Conservation (phyloP, 2,113 vertebrate species). For the Ovis canadensis region DNA sequence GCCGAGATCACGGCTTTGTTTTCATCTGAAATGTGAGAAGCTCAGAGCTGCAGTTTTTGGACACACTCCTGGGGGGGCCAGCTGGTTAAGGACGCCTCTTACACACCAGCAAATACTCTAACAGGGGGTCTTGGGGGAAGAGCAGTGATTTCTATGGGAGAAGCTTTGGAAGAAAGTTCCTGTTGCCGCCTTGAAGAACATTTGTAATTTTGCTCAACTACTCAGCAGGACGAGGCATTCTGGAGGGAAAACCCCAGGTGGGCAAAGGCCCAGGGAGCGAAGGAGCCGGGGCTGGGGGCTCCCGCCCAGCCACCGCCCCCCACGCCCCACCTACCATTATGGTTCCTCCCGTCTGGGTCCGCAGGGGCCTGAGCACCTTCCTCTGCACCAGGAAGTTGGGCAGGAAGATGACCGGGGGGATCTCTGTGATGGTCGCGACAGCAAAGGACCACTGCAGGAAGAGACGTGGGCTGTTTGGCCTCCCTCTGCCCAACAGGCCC, state of each 20-base stretch:
- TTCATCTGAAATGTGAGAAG: neutral
- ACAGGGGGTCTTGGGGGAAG: accelerated
- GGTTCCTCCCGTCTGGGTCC: conserved; percentile 95
- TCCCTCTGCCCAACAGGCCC: neutral
- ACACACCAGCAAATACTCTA: neutral
- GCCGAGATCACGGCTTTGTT: neutral
- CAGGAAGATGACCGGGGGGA: conserved; percentile 92
- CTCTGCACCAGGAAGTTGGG: conserved; percentile 96
- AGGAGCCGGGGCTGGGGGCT: neutral
- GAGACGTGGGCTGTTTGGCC: neutral
- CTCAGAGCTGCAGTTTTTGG: neutral
- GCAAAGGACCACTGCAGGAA: conserved; percentile 90
- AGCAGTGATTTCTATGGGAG: neutral
- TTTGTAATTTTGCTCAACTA: neutral
- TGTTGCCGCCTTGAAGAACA: neutral
- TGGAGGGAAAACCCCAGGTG: neutral
- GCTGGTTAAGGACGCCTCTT: neutral
- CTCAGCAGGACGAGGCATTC: no score
- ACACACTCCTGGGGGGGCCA: neutral
- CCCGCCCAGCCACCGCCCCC: neutral
- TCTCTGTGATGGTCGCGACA: conserved; percentile 96
- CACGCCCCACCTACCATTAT: conserved; percentile 88
- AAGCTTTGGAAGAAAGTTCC: neutral
- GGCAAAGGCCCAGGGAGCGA: neutral
- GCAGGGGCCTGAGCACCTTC: conserved; percentile 91